Percentiles rank a stretch among this genome's conserved stretches.
phyloP scores from a whole-genome alignment of 2,797 vertebrate species.

The Falco biarmicus region DNA sequence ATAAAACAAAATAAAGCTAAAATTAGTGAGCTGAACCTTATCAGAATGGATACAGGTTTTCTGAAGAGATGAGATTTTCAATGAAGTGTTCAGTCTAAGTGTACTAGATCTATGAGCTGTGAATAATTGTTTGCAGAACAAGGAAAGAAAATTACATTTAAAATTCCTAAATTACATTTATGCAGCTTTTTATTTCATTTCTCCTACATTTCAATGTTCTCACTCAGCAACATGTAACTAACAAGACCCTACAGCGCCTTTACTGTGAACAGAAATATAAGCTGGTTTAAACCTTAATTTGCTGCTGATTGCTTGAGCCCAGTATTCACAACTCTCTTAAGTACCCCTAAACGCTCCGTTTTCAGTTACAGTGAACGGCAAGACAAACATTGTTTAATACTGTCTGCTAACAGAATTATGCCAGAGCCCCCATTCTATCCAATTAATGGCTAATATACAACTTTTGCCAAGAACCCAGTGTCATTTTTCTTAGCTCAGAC shows the following conservation, averaged over 20 bases:
- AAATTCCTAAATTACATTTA: constrained; percentile 85
- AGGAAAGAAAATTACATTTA: constrained; percentile 84
- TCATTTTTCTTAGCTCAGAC: constrained; percentile 70
- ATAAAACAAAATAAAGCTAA: constrained; percentile 57
- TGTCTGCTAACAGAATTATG: constrained; percentile 75
- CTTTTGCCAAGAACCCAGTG: constrained; percentile 54
- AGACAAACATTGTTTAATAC: constrained; percentile 82
- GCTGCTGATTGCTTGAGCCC: constrained; percentile 76
- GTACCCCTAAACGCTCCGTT: constrained; percentile 78
- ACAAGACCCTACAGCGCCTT: constrained; percentile 80
- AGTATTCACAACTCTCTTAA: constrained; percentile 81
- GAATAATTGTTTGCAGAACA: constrained; percentile 87
- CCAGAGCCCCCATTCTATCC: constrained; percentile 63
- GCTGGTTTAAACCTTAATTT: constrained; percentile 82
- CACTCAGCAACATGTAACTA: constrained; percentile 82
- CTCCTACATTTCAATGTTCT: constrained; percentile 77
- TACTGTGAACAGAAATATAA: constrained; percentile 73
- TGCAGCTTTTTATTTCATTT: constrained; percentile 81
- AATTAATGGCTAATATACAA: constrained; percentile 72
- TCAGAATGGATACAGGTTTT: constrained; percentile 81
- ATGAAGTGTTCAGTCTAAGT: constrained; percentile 82
- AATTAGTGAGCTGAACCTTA: constrained; percentile 83
- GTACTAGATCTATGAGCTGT: constrained; percentile 83
- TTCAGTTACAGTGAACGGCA: constrained; percentile 77
- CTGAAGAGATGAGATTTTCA: constrained; percentile 81